These are phyloP conservation scores for Itoplectis maculator DNA, from an alignment of 2,888 invertebrate species.

Conservation along the genomic window DNA sequence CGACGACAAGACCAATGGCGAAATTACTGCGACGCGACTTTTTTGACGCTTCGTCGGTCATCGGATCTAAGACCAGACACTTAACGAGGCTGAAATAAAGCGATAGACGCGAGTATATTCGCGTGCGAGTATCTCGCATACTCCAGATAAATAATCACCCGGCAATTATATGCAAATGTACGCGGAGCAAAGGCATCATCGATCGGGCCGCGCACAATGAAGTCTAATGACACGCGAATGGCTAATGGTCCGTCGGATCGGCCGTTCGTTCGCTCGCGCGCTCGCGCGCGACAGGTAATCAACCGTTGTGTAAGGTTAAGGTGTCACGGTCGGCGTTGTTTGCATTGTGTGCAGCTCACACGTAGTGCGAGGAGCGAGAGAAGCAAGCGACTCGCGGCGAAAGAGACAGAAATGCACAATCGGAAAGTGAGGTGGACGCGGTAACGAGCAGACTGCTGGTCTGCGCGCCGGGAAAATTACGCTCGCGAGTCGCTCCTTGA, in stretches of 20 bases:
- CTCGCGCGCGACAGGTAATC: constrained; percentile 73
- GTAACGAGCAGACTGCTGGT: constrained; percentile 53
- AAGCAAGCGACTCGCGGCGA: constrained; percentile 2
- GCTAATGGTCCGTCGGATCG: constrained; percentile 67
- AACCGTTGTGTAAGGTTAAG: constrained; percentile 80
- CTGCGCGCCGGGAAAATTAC: constrained; percentile 38
- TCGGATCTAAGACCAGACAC: neutral
- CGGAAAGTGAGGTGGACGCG: constrained; percentile 30
- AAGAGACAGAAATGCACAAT: constrained; percentile 6
- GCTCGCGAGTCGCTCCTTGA: constrained; percentile 33
- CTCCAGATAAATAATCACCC: constrained; percentile 79
- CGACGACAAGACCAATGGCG: constrained; percentile 40
- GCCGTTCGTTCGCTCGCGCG: constrained; percentile 51
- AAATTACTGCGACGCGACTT: constrained; percentile 37
- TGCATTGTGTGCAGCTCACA: constrained; percentile 69
- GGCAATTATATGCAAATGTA: constrained; percentile 78
- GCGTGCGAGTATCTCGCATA: constrained; percentile 61
- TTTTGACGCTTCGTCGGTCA: constrained; percentile 38
- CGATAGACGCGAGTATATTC: constrained; percentile 16
- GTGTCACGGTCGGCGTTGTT: constrained; percentile 81
- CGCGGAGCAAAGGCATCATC: constrained; percentile 68
- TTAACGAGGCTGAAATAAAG: constrained; percentile 29
- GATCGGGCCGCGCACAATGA: constrained; percentile 70
- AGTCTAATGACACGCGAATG: constrained; percentile 72
- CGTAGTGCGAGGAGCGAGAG: neutral